phyloP scores from a whole-genome alignment of 1,140 invertebrate genomes.

The Zaprionus tsacasi region DNA sequence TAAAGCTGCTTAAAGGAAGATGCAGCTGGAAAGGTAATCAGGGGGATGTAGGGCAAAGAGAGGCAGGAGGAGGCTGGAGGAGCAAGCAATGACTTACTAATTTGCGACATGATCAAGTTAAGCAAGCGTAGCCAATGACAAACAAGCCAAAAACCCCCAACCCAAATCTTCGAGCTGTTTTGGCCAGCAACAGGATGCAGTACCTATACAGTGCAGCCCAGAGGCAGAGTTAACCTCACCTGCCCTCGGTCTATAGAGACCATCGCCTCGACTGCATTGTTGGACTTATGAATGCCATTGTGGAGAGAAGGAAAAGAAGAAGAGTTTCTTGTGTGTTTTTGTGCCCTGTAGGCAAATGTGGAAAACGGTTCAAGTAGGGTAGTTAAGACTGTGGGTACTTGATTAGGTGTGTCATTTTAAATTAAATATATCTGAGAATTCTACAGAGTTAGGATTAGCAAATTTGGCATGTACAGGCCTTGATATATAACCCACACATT shows the following conservation, averaged over 20 bases:
- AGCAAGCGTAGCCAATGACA: conserved; percentile 57
- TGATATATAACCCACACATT: neutral
- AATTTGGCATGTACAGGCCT: neutral
- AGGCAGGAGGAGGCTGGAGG: neutral
- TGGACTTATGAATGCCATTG: conserved; percentile 48
- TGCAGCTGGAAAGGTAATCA: conserved; percentile 14
- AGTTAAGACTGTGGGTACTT: neutral
- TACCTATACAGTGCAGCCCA: no score
- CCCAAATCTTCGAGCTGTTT: conserved; percentile 25
- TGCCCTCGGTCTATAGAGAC: conserved; percentile 9
- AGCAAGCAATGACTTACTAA: conserved; percentile 70
- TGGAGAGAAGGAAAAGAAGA: conserved; percentile 6
- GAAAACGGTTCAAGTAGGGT: neutral
- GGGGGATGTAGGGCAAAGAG: neutral
- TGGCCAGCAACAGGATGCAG: conserved; percentile 10
- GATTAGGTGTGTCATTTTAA: neutral
- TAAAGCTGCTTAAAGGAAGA: conserved; percentile 39
- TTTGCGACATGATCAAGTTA: conserved; percentile 81
- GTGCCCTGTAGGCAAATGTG: conserved; percentile 10
- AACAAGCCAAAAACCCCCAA: conserved; percentile 17
- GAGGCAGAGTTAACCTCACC: conserved; percentile 32
- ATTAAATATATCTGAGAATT: neutral
- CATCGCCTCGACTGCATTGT: conserved; percentile 21
- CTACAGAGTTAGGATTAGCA: no score
- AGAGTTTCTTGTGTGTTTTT: conserved; percentile 16